Conservation (phyloP, 2,113 vertebrate genomes). For the Gavialis gangeticus region DNA sequence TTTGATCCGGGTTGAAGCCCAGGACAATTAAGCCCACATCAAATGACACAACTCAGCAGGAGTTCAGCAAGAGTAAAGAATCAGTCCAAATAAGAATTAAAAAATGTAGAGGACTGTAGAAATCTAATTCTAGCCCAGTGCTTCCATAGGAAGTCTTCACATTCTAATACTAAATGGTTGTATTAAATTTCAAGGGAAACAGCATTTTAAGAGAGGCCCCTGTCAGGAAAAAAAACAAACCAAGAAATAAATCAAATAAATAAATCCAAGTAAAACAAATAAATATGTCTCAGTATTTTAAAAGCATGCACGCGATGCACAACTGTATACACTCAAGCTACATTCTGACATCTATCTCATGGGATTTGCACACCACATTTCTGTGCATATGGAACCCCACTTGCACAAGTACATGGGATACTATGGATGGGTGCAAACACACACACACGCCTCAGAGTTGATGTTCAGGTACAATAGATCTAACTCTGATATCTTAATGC, state of each 20-base stretch:
- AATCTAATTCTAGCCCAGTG: not conserved
- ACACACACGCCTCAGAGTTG: not conserved
- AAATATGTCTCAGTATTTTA: not conserved
- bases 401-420: not conserved
- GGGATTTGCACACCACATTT: too few species aligned
- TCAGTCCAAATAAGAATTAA: not conserved
- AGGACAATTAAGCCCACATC: too few species aligned
- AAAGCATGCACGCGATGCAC: not conserved
- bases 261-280: not conserved
- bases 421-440: fast-evolving
- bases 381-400: not conserved
- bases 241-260: too few species aligned
- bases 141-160: not conserved
- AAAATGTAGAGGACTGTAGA: not conserved
- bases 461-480: not conserved
- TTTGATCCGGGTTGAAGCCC: too few species aligned
- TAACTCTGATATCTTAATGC: not conserved
- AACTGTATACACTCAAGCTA: not conserved
- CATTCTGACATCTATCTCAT: not conserved
- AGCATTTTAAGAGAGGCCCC: not conserved
- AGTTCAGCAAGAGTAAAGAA: not conserved
- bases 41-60: not conserved
- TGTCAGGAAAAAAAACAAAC: not conserved
- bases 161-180: not conserved
- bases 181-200: not conserved